Conservation (phyloP, 2,888 invertebrate genomes). For the Nymphalis urticae region DNA sequence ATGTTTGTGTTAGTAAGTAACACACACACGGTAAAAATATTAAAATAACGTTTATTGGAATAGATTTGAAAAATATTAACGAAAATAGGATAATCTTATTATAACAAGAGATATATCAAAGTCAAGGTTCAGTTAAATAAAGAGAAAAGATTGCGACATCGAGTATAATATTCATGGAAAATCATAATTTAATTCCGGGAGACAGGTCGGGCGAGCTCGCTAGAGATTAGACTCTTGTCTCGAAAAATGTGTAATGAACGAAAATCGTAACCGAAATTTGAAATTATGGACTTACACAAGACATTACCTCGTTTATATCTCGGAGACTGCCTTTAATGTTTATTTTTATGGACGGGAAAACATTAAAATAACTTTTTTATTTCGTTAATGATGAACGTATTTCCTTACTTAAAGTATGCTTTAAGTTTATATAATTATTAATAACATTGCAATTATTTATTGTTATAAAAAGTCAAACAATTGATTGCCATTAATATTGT, state of each 20-base stretch:
- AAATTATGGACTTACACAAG: constrained; percentile 63
- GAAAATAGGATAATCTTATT: constrained; percentile 53
- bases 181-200: constrained; percentile 74
- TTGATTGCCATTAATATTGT: no score
- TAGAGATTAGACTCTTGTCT: constrained; percentile 70
- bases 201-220: constrained; percentile 61
- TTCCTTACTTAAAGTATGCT: constrained; percentile 3
- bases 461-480: neutral
- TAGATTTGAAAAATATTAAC: constrained; percentile 1
- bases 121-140: constrained; percentile 52
- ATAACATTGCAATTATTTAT: neutral
- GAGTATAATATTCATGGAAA: constrained; percentile 79
- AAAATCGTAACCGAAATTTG: constrained; percentile 65
- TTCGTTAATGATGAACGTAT: constrained; percentile 6
- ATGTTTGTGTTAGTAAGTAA: no score
- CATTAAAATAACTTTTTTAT: constrained; percentile 13
- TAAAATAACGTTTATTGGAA: neutral
- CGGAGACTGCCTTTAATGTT: constrained; percentile 17
- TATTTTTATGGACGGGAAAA: constrained; percentile 17
- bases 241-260: constrained; percentile 69
- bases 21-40: no score
- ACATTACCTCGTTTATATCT: constrained; percentile 50
- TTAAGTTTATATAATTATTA: neutral
- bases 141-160: constrained; percentile 68
- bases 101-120: constrained; percentile 48